Percentiles rank a stretch among this genome's conserved stretches.
phyloP scores from a whole-genome alignment of 2,113 vertebrate genomes.

The Eidolon helvum region DNA sequence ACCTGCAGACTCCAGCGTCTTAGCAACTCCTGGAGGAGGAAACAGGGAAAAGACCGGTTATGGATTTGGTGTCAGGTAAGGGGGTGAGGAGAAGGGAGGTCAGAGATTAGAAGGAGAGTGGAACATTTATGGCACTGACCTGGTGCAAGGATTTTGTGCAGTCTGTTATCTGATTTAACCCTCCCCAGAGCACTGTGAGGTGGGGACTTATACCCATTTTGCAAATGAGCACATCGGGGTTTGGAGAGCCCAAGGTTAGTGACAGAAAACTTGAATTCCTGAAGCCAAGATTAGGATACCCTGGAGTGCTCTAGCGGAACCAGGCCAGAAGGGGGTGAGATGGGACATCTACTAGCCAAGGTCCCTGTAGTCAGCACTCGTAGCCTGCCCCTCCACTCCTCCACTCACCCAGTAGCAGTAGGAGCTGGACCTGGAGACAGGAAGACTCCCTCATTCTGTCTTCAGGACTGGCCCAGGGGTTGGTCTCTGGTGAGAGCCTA shows the following conservation, averaged over 20 bases:
- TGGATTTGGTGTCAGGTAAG: background rate
- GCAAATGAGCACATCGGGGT: background rate
- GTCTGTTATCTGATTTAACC: background rate
- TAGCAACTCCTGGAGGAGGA: conserved; percentile 40
- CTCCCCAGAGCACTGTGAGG: background rate
- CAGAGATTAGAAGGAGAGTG: background rate
- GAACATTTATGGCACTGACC: background rate
- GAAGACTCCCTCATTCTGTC: conserved; percentile 27
- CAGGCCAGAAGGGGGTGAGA: background rate
- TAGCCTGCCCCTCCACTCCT: too few relatives aligned
- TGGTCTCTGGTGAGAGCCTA: background rate
- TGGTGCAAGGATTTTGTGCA: background rate
- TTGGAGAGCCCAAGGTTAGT: background rate
- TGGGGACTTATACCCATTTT: background rate
- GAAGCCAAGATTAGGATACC: background rate
- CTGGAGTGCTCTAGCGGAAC: background rate
- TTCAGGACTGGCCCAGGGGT: background rate
- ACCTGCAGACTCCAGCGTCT: background rate
- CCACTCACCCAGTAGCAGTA: conserved; percentile 61
- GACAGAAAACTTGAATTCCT: background rate
- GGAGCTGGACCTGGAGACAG: background rate
- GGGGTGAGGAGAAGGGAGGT: background rate
- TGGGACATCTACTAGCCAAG: background rate
- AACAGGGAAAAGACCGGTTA: background rate
- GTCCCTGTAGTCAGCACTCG: background rate